Conservation (phyloP, 2,888 invertebrate genomes). For the Cephus spinipes region DNA sequence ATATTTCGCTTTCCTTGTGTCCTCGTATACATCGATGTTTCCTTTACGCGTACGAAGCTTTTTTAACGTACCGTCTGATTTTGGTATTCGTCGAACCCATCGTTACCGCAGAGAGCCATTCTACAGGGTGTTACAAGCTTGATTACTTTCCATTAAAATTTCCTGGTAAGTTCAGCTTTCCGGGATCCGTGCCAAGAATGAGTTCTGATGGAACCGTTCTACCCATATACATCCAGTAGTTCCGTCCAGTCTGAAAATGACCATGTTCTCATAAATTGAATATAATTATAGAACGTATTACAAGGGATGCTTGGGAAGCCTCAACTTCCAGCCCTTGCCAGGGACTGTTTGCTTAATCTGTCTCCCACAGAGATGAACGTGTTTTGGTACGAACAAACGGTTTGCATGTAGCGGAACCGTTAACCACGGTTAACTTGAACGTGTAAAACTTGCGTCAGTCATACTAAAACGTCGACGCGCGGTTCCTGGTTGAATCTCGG, state of each 20-base stretch:
- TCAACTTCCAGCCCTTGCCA: background rate
- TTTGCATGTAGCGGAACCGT: background rate
- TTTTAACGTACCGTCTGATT: background rate
- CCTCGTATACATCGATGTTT: background rate
- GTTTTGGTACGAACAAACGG: conserved; percentile 17
- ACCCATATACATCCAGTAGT: background rate
- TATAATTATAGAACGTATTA: background rate
- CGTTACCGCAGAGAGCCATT: background rate
- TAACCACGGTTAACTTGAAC: background rate
- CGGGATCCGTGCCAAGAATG: background rate
- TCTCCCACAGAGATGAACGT: conserved; percentile 6
- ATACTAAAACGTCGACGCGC: background rate
- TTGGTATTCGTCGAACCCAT: background rate
- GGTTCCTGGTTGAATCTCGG: background rate
- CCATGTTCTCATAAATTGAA: background rate
- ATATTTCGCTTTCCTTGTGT: background rate
- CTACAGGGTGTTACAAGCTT: background rate
- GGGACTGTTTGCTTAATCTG: conserved; percentile 17
- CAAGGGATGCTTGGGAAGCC: background rate
- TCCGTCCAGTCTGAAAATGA: background rate
- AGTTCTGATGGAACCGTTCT: background rate
- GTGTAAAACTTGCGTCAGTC: background rate
- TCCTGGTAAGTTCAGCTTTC: background rate
- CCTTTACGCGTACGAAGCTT: background rate
- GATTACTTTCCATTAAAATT: background rate